These are phyloP conservation scores for Cossypha polioptera DNA, from an alignment of 2,797 vertebrate genomes.

Conservation along the genomic window DNA sequence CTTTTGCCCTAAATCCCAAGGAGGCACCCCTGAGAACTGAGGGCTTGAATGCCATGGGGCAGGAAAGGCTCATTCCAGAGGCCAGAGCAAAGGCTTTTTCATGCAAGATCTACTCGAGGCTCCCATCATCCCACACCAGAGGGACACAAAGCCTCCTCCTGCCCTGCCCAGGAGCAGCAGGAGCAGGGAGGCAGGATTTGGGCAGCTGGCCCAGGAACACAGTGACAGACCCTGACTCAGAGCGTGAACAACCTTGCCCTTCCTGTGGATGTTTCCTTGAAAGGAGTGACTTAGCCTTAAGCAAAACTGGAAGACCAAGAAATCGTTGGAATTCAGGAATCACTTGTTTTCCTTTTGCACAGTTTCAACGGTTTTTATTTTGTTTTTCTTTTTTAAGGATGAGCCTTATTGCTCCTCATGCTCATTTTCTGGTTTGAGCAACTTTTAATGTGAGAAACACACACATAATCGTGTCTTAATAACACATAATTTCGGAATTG, in stretches of 20 bases:
- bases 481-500: not conserved
- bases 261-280: constrained; percentile 25
- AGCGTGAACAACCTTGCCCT: not conserved
- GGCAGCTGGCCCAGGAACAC: not conserved
- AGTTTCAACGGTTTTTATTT: not conserved
- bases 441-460: not conserved
- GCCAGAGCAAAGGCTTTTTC: not conserved
- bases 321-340: not conserved
- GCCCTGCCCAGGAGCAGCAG: not conserved
- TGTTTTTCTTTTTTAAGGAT: not conserved
- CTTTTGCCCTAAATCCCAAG: not conserved
- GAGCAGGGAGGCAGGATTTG: not conserved
- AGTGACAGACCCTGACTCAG: not conserved
- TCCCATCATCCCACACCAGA: not conserved
- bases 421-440: not conserved
- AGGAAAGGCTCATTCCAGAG: not conserved
- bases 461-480: not conserved
- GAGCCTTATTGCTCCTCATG: not conserved
- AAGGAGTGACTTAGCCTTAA: not conserved
- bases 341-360: not conserved
- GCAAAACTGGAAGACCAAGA: not conserved
- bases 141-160: not conserved
- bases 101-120: not conserved
- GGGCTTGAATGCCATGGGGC: not conserved
- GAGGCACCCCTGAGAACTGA: not conserved